Evolutionary conservation across 1,140 invertebrate species (phyloP).

Genomic region (Steinernema feltiae): DNA sequence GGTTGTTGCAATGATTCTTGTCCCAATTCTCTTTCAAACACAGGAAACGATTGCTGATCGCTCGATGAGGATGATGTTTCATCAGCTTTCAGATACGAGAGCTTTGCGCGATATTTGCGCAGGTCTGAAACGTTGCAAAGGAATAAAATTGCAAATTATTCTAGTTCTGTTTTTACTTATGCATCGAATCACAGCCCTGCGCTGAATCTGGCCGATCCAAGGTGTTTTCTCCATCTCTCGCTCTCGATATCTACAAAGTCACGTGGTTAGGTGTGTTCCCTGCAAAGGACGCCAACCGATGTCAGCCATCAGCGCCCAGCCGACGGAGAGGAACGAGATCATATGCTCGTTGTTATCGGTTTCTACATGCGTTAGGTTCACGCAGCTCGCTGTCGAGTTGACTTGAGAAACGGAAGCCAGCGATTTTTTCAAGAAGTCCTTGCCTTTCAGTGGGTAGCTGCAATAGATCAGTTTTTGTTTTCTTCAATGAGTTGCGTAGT

Average conservation of each 20-base stretch:
- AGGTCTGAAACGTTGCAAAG: constrained; percentile 21
- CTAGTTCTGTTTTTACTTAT: constrained; percentile 25
- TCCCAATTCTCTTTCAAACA: not conserved
- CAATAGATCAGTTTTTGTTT: constrained; percentile 12
- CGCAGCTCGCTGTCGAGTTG: constrained; percentile 14
- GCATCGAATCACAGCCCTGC: constrained; percentile 33
- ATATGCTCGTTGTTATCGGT: constrained; percentile 24
- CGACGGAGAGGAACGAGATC: constrained; percentile 42
- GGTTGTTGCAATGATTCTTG: not conserved
- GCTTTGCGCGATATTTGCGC: constrained; percentile 27
- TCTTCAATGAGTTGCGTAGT: not conserved
- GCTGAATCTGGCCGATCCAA: constrained; percentile 39
- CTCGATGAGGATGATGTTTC: not conserved
- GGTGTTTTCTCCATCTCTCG: constrained; percentile 39
- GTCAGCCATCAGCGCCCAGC: constrained; percentile 48
- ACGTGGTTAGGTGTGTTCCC: not conserved
- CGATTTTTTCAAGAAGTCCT: constrained; percentile 31
- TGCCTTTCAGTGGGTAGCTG: constrained; percentile 29
- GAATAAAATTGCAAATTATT: not conserved
- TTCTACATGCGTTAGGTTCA: constrained; percentile 40
- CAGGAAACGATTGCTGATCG: not conserved
- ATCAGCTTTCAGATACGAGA: constrained; percentile 21
- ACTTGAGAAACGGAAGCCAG: constrained; percentile 29
- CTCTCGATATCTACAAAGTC: constrained; percentile 42
- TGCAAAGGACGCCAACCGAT: constrained; percentile 34